Evolutionary conservation across 2,797 vertebrate genomes (phyloP), one percentile per base, ranked within the genome.

Genomic region (Remorina albescens): DNA sequence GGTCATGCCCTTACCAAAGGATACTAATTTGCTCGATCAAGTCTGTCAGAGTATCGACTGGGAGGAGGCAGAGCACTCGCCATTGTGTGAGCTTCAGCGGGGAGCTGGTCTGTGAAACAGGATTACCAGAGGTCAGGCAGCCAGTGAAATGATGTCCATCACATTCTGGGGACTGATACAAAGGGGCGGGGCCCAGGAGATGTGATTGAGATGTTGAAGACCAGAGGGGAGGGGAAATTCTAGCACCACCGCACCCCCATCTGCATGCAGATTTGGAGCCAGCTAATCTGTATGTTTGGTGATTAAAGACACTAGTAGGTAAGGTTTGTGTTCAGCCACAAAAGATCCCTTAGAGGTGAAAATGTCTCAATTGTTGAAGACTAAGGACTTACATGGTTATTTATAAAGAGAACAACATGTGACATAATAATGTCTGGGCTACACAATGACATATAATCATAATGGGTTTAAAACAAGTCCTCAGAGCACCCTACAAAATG

Each of bases 21-120:
- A 97, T 96, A 96, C 96, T 98, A 98, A 99, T 98, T 98, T 98
- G 95, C 97, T 96, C 96, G 95, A 98, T 98, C 97, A 96, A 96
- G 95, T 96, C 96, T 97, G 96, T 97, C 95, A 94, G 96, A 96
- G 93, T 97, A 97, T 98, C 94, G 97, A 97, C 96, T 96, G 95
- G 94, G 96, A 96, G 96, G 96, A 96, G 95, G 95, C 93, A 93
- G 95, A 95, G 95, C 94, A 92, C 90, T 94, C 88, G 95, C 95
- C 96, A 96, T 99, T 99, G 97, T 98, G 96, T 93, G 93, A 89
- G 88, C 88, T 96, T 91, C 96, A 96, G 96, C 95, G 41, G 91
- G 96, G 96, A 97, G 96, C 94, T 95, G 96, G 95, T 96, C 95
- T 97, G 96, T 98, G 96, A 97, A 98, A 99, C 97, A 96, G 97